Percentiles rank a stretch among this genome's conserved stretches.
These are phyloP conservation scores for Papilio aristodemus DNA, from an alignment of 1,140 invertebrate genomes.

Conservation along the genomic window DNA sequence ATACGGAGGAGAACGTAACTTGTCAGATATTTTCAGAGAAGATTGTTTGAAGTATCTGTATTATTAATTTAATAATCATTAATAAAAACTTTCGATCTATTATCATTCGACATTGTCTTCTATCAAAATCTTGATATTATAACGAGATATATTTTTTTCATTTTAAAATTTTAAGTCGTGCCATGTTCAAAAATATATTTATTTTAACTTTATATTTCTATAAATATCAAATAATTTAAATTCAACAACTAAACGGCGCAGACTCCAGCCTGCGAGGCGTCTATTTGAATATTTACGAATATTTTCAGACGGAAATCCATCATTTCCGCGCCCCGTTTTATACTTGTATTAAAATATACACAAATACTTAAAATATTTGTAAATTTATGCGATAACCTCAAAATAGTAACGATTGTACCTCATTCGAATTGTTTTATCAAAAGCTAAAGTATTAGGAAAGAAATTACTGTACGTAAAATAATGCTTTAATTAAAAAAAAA, in stretches of 20 bases:
- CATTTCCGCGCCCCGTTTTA: slow-evolving; percentile 46
- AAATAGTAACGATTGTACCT: neutral
- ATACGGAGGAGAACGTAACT: too few relatives aligned
- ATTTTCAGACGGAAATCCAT: slow-evolving; percentile 50
- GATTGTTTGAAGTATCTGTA: too few relatives aligned
- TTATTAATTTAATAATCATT: too few relatives aligned
- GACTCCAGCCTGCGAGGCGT: slow-evolving; percentile 39
- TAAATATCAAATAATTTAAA: neutral
- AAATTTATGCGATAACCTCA: slow-evolving; percentile 31
- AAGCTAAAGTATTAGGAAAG: neutral
- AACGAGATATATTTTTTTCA: too few relatives aligned
- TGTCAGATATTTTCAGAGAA: too few relatives aligned
- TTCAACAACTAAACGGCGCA: slow-evolving; percentile 41
- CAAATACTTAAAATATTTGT: slow-evolving; percentile 21
- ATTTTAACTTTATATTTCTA: neutral
- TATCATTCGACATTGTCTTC: too few relatives aligned
- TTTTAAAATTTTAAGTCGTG: too few relatives aligned
- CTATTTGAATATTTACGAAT: slow-evolving; percentile 58
- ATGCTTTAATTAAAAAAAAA: too few relatives aligned
- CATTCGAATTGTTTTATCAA: slow-evolving; percentile 2
- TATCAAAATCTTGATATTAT: too few relatives aligned
- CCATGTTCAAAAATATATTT: too few relatives aligned
- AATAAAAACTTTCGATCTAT: too few relatives aligned
- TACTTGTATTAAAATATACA: slow-evolving; percentile 36
- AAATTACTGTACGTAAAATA: neutral